These are phyloP conservation scores for Bambusicola thoracicus DNA, from an alignment of 2,113 vertebrate species.

Conservation along the genomic window DNA sequence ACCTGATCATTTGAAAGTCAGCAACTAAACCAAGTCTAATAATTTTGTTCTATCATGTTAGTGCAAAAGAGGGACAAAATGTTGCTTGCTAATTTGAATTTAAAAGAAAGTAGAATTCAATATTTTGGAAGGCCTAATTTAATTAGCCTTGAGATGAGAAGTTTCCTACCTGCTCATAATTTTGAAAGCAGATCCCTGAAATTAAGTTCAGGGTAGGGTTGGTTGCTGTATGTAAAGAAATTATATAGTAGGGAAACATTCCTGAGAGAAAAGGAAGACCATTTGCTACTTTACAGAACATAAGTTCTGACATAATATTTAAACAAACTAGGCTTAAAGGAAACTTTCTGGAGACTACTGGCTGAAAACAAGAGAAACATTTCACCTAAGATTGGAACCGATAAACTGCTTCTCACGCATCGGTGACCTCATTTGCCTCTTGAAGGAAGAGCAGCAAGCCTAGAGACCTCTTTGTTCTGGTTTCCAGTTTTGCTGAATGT, in stretches of 20 bases:
- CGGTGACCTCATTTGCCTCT: constrained; percentile 37
- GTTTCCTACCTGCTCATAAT: not conserved
- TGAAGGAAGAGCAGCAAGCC: constrained; percentile 38
- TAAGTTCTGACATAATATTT: not conserved
- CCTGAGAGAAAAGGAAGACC: not conserved
- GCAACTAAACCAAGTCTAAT: not conserved
- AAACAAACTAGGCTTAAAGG: not conserved
- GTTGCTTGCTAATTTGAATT: not conserved
- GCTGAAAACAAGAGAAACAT: constrained; percentile 27
- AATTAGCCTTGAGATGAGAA: not conserved
- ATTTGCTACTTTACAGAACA: not conserved
- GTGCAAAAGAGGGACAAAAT: not conserved
- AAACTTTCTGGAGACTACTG: constrained; percentile 1
- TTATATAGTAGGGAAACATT: not conserved
- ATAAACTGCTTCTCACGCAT: constrained; percentile 32
- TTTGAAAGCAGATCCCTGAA: not conserved
- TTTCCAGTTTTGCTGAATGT: constrained; percentile 23
- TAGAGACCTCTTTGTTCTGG: constrained; percentile 51
- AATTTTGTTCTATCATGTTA: not conserved
- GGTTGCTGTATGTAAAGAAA: not conserved
- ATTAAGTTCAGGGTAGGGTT: not conserved
- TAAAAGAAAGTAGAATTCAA: not conserved
- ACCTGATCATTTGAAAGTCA: not conserved
- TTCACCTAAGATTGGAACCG: constrained; percentile 17
- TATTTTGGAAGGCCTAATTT: not conserved